Base-by-base conservation (phyloP, 1,140 invertebrate genomes). In the Drosophila pachea region DNA sequence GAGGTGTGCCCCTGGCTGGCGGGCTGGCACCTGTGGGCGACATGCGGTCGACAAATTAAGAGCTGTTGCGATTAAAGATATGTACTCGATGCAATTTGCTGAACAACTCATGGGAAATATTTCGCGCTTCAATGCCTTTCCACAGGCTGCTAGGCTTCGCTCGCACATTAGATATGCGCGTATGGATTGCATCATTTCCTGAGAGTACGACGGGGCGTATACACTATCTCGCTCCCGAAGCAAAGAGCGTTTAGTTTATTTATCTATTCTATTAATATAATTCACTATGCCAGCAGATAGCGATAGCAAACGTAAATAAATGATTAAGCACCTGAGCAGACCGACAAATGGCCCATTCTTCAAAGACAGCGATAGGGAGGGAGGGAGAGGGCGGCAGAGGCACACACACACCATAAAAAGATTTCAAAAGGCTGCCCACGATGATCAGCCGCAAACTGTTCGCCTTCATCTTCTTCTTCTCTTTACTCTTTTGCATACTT, bases 191-290 rank as follows among this genome's bases (percentile, higher is more conserved):
- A 65, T 72, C 65, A 72, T 62, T 11, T 16, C 12, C 33, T 33
- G 35, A 66, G 42, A 22, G 36, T 43, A 53, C 16, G 56, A 8
- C 43, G 11, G 52, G n/a, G 40, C 35, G 38, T 8, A 52, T 36
- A 43, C 4, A 45, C 14, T 22, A 22, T 22, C 22, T 22, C 22
- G 5, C 12, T 16, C 33, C 12, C 49, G 40, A 45, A 68, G 35
- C 35, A 56, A 63, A 62, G 50, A 53, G 52, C 59, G 22, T 60
- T 66, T 48, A 67, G 48, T 52, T 61, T 61, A 67, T 68, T 72
- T 72, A 53, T 53, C 61, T 72, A 55, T 72, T n/a, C 52, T 47
- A 58, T 71, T 67, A 67, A 61, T 67, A 67, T 42, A 36, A 61
- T 49, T 45, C 56, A 50, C 64, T 61, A 60, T 36, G 14, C 43